Conservation (phyloP, 2,888 invertebrate genomes). For the Calameuta pallipes region DNA sequence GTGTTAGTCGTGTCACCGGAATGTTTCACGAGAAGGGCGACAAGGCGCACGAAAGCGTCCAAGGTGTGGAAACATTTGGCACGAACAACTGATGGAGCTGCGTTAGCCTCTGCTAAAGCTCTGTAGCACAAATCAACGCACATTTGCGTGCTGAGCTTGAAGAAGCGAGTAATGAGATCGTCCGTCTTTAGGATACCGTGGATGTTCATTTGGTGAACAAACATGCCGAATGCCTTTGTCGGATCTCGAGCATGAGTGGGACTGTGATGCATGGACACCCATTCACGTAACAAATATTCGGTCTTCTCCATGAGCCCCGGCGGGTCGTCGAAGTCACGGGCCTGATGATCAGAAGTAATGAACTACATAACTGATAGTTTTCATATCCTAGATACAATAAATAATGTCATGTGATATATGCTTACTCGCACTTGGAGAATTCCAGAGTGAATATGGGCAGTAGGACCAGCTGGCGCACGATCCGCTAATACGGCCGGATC, state of each 20-base stretch:
- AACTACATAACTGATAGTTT: neutral
- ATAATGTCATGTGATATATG: constrained; percentile 41
- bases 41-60: constrained; percentile 94
- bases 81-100: constrained; percentile 76
- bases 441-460: constrained; percentile 92
- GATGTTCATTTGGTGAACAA: constrained; percentile 96
- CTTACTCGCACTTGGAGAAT: constrained; percentile 85
- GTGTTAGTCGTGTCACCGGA: constrained; percentile 92
- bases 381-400: constrained; percentile 7
- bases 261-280: constrained; percentile 91
- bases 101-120: constrained; percentile 78
- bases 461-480: constrained; percentile 81
- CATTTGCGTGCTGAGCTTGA: constrained; percentile 95
- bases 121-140: constrained; percentile 96
- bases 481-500: constrained; percentile 83
- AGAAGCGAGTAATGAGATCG: constrained; percentile 96
- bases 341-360: constrained; percentile 64
- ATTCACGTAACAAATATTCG: constrained; percentile 92
- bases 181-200: constrained; percentile 97
- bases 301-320: constrained; percentile 95
- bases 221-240: constrained; percentile 90
- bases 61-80: constrained; percentile 95
- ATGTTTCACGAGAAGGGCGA: constrained; percentile 93
- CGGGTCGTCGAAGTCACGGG: constrained; percentile 92
- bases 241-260: constrained; percentile 85